Base-by-base conservation (phyloP, 2,797 vertebrate species). In the Oryzias dopingdopingensis region DNA sequence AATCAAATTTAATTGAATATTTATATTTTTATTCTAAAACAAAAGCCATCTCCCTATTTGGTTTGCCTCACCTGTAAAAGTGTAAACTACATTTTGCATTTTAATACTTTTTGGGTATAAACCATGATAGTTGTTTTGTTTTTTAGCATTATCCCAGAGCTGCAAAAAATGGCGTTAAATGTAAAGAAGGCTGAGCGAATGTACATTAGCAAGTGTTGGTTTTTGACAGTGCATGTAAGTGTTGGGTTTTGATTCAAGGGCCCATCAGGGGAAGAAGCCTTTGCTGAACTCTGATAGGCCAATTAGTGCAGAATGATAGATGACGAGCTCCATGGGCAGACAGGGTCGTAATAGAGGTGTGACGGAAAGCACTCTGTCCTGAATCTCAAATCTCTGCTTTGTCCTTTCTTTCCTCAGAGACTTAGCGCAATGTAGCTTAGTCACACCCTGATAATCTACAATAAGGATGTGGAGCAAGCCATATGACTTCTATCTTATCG, bases 251-350 rank as follows among this genome's bases (percentile, higher is more conserved):
- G 68, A 83, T 81, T 70, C 67, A 65, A 73, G 48, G 53, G 54
- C 57, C 73, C 59, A 75, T 74, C 56, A 6, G 66, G 52, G 32
- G 59, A 79, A 79, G 72, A 69, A 70, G 69, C 60, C 76, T 82
- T 75, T 83, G 74, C 79, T 72, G 76, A 77, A 72, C 65, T 82
- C 64, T 85, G 81, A 88, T 77, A 69, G 83, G 67, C 76, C 84
- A 86, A 87, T 89, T 88, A 87, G 80, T 74, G 70, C 73, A 58
- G 78, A 79, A 81, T 86, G 85, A 88, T 85, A 75, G 78, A 86
- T 79, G 82, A 84, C 82, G 74, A 78, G 64, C 77, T 79, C 53
- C 59, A 50, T 14, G 14, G 62, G 56, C 71, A 74, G 85, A 74
- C 70, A 48, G 74, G 80, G 77, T 73, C 51, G 23, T 86, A 80